phyloP scores from a whole-genome alignment of 2,888 invertebrate genomes.

The Caenorhabditis imperialis region DNA sequence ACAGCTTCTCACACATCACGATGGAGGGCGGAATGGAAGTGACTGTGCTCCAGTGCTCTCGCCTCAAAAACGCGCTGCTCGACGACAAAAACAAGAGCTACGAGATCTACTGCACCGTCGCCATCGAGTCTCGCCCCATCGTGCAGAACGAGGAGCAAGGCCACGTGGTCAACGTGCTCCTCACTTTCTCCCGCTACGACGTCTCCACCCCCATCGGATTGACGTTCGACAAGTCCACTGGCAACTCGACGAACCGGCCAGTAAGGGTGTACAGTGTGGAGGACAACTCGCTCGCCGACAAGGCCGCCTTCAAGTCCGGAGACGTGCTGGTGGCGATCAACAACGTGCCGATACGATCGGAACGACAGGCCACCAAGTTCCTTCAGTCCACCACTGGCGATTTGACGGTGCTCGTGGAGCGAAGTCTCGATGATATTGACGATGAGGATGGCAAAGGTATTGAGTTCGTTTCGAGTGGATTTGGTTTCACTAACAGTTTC shows the following conservation, averaged over 20 bases:
- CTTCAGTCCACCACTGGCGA: constrained; percentile 72
- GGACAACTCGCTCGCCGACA: constrained; percentile 70
- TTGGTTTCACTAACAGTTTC: neutral
- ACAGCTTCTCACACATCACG: constrained; percentile 71
- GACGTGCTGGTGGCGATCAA: constrained; percentile 75
- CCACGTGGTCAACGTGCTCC: constrained; percentile 67
- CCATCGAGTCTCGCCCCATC: constrained; percentile 65
- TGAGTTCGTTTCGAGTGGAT: neutral
- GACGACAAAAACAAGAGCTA: constrained; percentile 54
- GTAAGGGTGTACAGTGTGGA: constrained; percentile 66
- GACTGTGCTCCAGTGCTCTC: constrained; percentile 72
- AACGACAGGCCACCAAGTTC: constrained; percentile 72
- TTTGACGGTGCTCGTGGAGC: constrained; percentile 72
- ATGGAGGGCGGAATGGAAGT: constrained; percentile 74
- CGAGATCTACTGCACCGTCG: constrained; percentile 71
- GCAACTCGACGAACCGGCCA: constrained; percentile 31
- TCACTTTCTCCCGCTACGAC: constrained; percentile 71
- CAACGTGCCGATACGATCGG: constrained; percentile 73
- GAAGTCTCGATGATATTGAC: constrained; percentile 68
- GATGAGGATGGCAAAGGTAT: constrained; percentile 63
- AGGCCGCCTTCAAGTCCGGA: constrained; percentile 69
- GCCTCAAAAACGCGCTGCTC: constrained; percentile 67
- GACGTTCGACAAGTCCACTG: constrained; percentile 56
- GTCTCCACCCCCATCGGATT: constrained; percentile 66
- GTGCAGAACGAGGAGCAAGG: constrained; percentile 64